Evolutionary conservation across 2,797 vertebrate genomes (phyloP).

Genomic region (Fistularia commersonii): DNA sequence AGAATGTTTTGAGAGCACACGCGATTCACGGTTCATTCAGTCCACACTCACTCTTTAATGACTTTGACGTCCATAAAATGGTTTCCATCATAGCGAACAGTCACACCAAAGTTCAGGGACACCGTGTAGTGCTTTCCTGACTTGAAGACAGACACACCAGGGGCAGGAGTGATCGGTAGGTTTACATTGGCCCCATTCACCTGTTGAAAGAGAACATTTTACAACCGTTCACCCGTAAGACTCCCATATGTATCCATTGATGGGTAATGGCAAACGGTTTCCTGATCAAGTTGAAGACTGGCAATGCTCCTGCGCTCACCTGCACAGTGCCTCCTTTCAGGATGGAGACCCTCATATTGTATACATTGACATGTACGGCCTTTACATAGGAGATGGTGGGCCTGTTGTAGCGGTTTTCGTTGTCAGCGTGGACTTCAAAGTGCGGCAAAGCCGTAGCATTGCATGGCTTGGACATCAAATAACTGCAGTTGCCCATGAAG

Average conservation of each 20-base stretch:
- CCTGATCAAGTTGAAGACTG: not conserved
- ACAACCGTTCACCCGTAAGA: not conserved
- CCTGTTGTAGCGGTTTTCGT: conserved; percentile 73
- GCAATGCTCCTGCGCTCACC: conserved; percentile 40
- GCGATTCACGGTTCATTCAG: not conserved
- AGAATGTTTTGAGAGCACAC: not conserved
- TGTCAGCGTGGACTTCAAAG: conserved; percentile 75
- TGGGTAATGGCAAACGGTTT: not conserved
- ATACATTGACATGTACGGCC: conserved; percentile 72
- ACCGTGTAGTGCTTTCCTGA: conserved; percentile 73
- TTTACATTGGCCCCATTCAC: conserved; percentile 71
- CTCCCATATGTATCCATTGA: no score
- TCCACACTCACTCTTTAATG: conserved; percentile 69
- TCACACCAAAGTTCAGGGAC: conserved; percentile 71
- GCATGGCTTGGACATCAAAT: conserved; percentile 73
- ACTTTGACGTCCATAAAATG: conserved; percentile 78
- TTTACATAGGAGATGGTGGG: conserved; percentile 72
- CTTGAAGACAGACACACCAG: conserved; percentile 66
- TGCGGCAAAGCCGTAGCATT: conserved; percentile 57
- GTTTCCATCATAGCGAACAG: conserved; percentile 76
- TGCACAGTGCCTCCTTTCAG: conserved; percentile 74
- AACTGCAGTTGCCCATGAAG: conserved; percentile 83
- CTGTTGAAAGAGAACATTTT: no score
- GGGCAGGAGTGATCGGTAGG: conserved; percentile 57
- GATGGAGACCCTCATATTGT: conserved; percentile 68